Evolutionary conservation across 2,888 invertebrate genomes (phyloP).

Genomic region (Ectemnius continuus): DNA sequence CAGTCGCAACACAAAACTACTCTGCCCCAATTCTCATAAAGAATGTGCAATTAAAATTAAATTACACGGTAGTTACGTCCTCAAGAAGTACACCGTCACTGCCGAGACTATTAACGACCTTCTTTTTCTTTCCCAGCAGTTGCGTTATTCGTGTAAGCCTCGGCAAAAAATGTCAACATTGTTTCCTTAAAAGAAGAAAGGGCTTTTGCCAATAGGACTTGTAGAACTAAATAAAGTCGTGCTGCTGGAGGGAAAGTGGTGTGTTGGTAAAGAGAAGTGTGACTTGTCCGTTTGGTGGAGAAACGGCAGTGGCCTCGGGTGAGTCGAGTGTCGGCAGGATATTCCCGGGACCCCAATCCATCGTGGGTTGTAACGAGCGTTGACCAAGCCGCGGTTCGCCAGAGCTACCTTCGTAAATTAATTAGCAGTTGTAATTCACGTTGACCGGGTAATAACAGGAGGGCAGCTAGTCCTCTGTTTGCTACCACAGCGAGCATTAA

Average conservation of each 20-base stretch:
- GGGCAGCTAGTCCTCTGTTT: constrained; percentile 15
- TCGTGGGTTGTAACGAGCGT: constrained; percentile 35
- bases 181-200: too few relatives aligned
- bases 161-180: too few relatives aligned
- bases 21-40: too few relatives aligned
- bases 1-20: too few relatives aligned
- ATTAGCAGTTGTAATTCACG: constrained; percentile 55
- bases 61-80: too few relatives aligned
- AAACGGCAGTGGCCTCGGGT: constrained; percentile 16
- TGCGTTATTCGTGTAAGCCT: not conserved
- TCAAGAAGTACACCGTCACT: too few relatives aligned
- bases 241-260: too few relatives aligned
- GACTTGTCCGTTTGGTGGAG: not conserved
- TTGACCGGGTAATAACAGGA: constrained; percentile 33
- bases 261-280: too few relatives aligned
- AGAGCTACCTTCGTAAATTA: constrained; percentile 51
- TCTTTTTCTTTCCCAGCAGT: constrained; percentile 12
- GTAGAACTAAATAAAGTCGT: too few relatives aligned
- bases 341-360: constrained; percentile 39
- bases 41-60: too few relatives aligned
- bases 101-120: too few relatives aligned
- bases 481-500: constrained; percentile 29
- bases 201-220: too few relatives aligned
- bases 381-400: constrained; percentile 23
- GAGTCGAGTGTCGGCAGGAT: constrained; percentile 17